A percentile compares a stretch with the other conserved stretches of the same genome.
Evolutionary conservation across 2,113 vertebrate species (phyloP).

Genomic region (Pheucticus melanocephalus): DNA sequence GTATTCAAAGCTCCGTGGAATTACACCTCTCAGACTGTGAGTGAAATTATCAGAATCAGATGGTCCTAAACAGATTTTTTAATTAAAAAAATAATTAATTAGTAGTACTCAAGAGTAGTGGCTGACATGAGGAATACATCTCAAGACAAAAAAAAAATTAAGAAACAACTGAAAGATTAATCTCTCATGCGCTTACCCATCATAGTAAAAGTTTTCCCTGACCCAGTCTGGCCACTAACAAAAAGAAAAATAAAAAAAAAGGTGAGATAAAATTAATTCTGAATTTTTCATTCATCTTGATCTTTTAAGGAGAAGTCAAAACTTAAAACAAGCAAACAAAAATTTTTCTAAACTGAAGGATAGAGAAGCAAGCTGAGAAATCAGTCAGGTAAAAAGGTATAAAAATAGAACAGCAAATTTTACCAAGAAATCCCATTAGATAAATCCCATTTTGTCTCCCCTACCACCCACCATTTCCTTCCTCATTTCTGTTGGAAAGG

Average conservation of each 20-base stretch:
- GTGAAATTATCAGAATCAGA: conserved; percentile 91
- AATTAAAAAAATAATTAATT: background rate
- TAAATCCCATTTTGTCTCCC: background rate
- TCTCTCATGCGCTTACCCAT: conserved; percentile 79
- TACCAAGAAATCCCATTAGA: background rate
- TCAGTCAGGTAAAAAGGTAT: background rate
- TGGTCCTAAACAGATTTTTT: conserved; percentile 78
- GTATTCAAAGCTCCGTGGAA: conserved; percentile 96
- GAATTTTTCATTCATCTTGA: background rate
- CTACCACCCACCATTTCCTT: background rate
- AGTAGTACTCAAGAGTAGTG: background rate
- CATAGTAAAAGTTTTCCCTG: conserved; percentile 98
- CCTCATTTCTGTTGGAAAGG: background rate
- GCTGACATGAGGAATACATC: background rate
- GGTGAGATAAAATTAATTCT: background rate
- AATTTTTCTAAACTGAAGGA: background rate
- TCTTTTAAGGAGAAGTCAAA: background rate
- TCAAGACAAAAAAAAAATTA: background rate
- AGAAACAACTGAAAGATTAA: background rate
- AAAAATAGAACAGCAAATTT: background rate
- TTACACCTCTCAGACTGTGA: conserved; percentile 90
- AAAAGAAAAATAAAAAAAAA: background rate
- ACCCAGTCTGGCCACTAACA: conserved; percentile 92
- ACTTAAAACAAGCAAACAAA: background rate
- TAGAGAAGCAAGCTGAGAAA: background rate